Evolutionary conservation across 2,797 vertebrate genomes (phyloP), one percentile per base, ranked within the genome.

Genomic region (Urocyon cinereoargenteus): DNA sequence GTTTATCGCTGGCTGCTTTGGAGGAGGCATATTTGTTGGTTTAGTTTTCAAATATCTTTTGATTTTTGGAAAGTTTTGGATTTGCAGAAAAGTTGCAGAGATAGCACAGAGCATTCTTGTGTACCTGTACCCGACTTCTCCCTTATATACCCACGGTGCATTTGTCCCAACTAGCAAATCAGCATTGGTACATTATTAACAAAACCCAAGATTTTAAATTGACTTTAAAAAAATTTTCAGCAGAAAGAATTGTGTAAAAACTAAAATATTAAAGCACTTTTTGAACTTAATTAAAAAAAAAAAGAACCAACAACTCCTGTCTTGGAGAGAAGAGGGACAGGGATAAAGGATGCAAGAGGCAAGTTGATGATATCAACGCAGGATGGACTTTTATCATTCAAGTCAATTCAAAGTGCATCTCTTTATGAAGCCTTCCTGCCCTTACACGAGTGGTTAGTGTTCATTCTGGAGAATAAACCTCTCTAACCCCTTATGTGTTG

Each of bases 1-100:
- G 2, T 53, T 85, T 75, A 21, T 53, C 11, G 57, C 40, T 36
- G 49, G 59, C 61, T 51, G 59, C 12, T 97, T 93, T 82, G 75
- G n/a, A 6, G 78, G 28, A 72, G 11, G 2, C 34, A 2, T 49
- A 31, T 62, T 89, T 83, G 40, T 72, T 88, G 78, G 55, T 59
- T 77, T 77, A 45, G 83, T 79, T 19, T 59, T 86, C 68, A 95
- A 91, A 49, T 72, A 19, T 21, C 45, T 93, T 62, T 90, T 94
- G 79, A 68, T 66, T 84, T 87, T 82, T 40, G 31, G 70, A 77
- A 57, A 87, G 79, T 70, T 90, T 84, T 86, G 88, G n/a, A 73
- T 84, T 66, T 57, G 45, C 13, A 86, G 62, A 78, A 86, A 75
- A 61, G 24, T 91, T 94, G 31, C 61, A 82, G 91, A 89, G 22